Percentiles rank a stretch among this genome's conserved stretches.
phyloP scores from a whole-genome alignment of 1,140 invertebrate genomes.

The Magallana angulata region DNA sequence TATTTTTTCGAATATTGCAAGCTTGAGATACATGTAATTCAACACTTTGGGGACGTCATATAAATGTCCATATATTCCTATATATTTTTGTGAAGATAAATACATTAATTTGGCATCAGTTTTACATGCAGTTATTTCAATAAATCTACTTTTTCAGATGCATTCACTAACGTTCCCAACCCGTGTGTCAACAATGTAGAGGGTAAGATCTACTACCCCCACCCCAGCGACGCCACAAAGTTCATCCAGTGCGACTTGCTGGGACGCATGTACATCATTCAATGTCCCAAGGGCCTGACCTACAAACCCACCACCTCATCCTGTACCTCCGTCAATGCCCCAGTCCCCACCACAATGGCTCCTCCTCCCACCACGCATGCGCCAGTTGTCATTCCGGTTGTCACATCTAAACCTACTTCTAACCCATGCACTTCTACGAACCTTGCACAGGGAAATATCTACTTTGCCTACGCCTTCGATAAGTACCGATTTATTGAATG shows the following conservation, averaged over 20 bases:
- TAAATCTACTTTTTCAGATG: constrained; percentile 43
- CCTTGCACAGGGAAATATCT: constrained; percentile 48
- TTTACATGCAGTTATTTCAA: no score
- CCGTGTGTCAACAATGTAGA: constrained; percentile 57
- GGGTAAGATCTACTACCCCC: constrained; percentile 58
- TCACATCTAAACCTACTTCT: background rate
- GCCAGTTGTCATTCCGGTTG: background rate
- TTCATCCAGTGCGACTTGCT: constrained; percentile 68
- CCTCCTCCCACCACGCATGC: background rate
- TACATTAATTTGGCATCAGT: no score
- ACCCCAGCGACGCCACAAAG: constrained; percentile 64
- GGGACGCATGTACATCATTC: constrained; percentile 68
- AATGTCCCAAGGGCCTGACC: constrained; percentile 60
- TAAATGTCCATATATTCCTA: no score
- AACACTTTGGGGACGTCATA: no score
- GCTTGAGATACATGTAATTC: no score
- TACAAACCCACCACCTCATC: constrained; percentile 46
- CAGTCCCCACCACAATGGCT: background rate
- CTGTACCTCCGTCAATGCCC: constrained; percentile 33
- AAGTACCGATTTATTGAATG: constrained; percentile 66
- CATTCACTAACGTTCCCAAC: constrained; percentile 62
- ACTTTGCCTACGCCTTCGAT: constrained; percentile 59
- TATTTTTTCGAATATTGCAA: no score
- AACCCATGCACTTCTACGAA: constrained; percentile 60
- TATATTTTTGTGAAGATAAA: no score